Percentiles rank a stretch among this genome's conserved stretches.
phyloP scores from a whole-genome alignment of 2,113 vertebrate genomes.

The Neotoma lepida region DNA sequence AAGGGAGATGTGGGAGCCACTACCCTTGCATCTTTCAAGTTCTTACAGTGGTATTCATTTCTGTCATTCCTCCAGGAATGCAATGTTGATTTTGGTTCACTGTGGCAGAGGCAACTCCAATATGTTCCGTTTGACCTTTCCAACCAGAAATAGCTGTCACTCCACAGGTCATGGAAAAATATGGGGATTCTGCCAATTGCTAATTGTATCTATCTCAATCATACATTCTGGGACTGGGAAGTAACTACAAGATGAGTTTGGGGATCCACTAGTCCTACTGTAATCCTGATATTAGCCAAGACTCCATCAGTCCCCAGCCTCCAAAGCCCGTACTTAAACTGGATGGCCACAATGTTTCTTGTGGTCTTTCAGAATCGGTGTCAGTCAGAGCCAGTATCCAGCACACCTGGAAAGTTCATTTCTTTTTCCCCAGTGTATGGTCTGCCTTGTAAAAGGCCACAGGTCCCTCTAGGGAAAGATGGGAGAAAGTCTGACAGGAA shows the following conservation, averaged over 20 bases:
- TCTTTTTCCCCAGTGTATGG: background rate
- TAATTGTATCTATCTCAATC: no score
- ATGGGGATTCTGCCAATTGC: background rate
- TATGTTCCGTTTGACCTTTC: background rate
- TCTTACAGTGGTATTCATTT: background rate
- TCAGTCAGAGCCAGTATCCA: background rate
- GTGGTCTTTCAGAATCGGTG: background rate
- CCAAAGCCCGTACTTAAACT: background rate
- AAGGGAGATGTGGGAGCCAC: background rate
- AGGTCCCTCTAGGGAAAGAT: background rate
- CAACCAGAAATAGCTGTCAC: background rate
- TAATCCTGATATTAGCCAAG: background rate
- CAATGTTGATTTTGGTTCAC: background rate
- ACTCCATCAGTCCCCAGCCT: background rate
- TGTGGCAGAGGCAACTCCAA: background rate
- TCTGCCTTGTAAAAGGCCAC: background rate
- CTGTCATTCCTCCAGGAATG: background rate
- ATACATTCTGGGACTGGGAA: background rate
- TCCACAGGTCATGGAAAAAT: background rate
- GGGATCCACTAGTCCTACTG: background rate
- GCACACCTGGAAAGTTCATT: background rate
- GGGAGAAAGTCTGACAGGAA: background rate
- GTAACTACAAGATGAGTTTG: background rate
- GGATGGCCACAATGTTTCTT: background rate
- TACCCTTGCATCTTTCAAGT: accelerated